These are phyloP conservation scores for Monochamus saltuarius DNA, from an alignment of 1,140 invertebrate species.

Conservation along the genomic window DNA sequence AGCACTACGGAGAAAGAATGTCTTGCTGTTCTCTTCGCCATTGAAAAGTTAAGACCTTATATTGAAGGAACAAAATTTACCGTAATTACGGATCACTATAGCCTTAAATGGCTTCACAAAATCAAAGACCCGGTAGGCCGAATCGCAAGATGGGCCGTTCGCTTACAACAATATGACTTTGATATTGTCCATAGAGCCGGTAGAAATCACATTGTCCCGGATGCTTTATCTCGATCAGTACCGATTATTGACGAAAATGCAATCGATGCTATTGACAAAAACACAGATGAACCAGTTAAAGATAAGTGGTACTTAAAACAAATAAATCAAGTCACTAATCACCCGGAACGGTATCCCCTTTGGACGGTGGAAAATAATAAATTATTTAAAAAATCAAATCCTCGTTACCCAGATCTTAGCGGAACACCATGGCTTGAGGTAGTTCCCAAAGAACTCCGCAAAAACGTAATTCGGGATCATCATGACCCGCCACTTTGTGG, in stretches of 20 bases:
- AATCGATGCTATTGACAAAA: too few species aligned
- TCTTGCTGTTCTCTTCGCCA: constrained; percentile 50
- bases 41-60: constrained; percentile 47
- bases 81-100: too few species aligned
- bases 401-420: too few species aligned
- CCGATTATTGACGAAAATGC: too few species aligned
- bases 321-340: neutral
- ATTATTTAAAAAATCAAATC: too few species aligned
- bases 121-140: constrained; percentile 49
- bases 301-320: neutral
- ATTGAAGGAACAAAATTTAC: constrained; percentile 44
- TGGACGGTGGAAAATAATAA: too few species aligned
- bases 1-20: constrained; percentile 51
- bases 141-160: constrained; percentile 50
- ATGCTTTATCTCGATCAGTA: constrained; percentile 36
- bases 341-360: too few species aligned
- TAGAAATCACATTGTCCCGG: constrained; percentile 42
- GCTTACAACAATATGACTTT: constrained; percentile 49
- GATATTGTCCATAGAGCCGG: too few species aligned
- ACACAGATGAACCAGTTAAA: too few species aligned
- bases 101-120: constrained; percentile 48
- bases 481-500: constrained; percentile 24
- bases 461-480: neutral
- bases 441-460: neutral
- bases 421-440: too few species aligned